Conservation (phyloP, 2,797 vertebrate species). For the Echiichthys vipera region DNA sequence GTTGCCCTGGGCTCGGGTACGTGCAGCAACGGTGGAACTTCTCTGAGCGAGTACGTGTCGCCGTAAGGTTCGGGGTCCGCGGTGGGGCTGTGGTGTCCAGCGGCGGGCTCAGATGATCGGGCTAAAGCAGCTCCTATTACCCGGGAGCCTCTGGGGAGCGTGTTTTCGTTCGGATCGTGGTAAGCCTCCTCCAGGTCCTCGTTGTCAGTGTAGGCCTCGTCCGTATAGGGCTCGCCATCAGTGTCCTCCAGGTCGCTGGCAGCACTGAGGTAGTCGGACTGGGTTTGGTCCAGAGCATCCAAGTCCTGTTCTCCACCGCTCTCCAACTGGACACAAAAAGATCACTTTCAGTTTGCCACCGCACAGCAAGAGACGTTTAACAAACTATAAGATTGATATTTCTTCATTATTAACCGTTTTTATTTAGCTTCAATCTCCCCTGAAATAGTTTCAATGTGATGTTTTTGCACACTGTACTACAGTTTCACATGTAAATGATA, state of each 20-base stretch:
- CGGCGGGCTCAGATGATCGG: conserved; percentile 90
- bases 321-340: conserved; percentile 84
- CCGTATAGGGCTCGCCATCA: conserved; percentile 87
- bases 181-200: conserved; percentile 88
- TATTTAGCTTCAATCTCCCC: too few relatives aligned
- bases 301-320: conserved; percentile 81
- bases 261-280: conserved; percentile 91
- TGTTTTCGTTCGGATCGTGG: conserved; percentile 53
- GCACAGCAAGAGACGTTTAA: neutral
- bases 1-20: conserved; percentile 56
- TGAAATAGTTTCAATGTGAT: too few relatives aligned
- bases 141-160: conserved; percentile 51
- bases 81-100: conserved; percentile 29
- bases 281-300: conserved; percentile 82
- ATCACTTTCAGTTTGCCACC: neutral
- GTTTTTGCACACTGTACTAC: too few relatives aligned
- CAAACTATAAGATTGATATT: neutral
- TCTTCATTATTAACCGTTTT: too few relatives aligned
- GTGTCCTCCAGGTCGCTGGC: conserved; percentile 96
- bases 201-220: conserved; percentile 88
- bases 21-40: conserved; percentile 78
- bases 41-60: conserved; percentile 40
- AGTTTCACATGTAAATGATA: too few relatives aligned
- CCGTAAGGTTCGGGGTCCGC: conserved; percentile 34
- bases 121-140: conserved; percentile 82